Evolutionary conservation across 2,797 vertebrate genomes (phyloP).

Genomic region (Sebastes reedi): DNA sequence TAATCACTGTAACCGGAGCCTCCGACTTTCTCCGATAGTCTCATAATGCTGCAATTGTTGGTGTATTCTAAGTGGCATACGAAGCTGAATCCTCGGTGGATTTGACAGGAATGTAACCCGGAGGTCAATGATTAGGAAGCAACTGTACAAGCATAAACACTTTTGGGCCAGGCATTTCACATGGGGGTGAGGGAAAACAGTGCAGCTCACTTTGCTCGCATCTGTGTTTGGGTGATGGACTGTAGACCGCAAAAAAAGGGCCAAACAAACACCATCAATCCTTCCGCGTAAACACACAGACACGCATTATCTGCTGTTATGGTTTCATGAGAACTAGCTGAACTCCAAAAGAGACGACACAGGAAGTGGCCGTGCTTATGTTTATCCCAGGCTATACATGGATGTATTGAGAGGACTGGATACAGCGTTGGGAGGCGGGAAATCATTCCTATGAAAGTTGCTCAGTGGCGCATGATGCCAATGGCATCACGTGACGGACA

Average conservation of each 20-base stretch:
- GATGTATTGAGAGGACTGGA: no score
- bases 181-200: slow-evolving; percentile 23
- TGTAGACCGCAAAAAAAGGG: slow-evolving; percentile 23
- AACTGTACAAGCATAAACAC: slow-evolving; percentile 34
- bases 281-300: background rate
- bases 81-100: slow-evolving; percentile 39
- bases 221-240: background rate
- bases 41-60: slow-evolving; percentile 11
- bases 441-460: no score
- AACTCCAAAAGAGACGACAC: slow-evolving; percentile 38
- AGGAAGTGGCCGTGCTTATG: background rate
- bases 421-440: no score
- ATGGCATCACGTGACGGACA: no score
- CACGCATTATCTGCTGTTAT: background rate
- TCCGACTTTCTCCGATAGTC: background rate
- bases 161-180: slow-evolving; percentile 46
- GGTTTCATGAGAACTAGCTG: slow-evolving; percentile 54
- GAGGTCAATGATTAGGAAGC: slow-evolving; percentile 31
- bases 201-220: background rate
- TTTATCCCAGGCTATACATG: slow-evolving; percentile 20
- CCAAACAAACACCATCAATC: slow-evolving; percentile 40
- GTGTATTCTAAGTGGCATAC: slow-evolving; percentile 6
- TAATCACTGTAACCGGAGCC: slow-evolving; percentile 24
- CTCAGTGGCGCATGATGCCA: no score
- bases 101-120: slow-evolving; percentile 48